Evolutionary conservation across 2,113 vertebrate genomes (phyloP), one percentile per base, ranked within the genome.

Genomic region (Alligator sinensis): DNA sequence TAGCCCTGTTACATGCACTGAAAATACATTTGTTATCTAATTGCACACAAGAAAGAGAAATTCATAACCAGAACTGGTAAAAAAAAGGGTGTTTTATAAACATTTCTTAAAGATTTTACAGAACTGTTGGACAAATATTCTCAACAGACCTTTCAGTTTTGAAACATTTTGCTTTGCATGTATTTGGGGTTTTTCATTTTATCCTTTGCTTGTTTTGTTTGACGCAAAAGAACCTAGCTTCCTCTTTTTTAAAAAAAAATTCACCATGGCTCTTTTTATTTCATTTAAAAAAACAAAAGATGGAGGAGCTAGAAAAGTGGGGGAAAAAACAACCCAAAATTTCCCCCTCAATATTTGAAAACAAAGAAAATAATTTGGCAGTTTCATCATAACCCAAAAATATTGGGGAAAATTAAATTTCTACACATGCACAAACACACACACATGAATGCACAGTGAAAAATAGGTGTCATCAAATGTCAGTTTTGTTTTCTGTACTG

Each of bases 161-260:
- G 17, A 57, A 74, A 78, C 54, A 64, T 24, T 24, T 5, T 80
- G 82, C 58, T 95, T 90, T 70, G 82, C 77, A 82, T 24, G n/a
- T n/a, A 75, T 78, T 91, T 77, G 60, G 25, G 27, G 91, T 87
- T 62, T 81, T 75, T 80, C 61, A 61, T 85, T 91, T 94, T 91
- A 80, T 80, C 90, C 79, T 76, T 15, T 54, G 80, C 62, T 84
- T 58, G 28, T 28, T 27, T 74, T 70, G 4, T 28, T 93, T 47
- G 47, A 47, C 9, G 47, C 47, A 24, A 72, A 72, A 72, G 24
- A 14, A 24, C 14, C 90, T 89, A 84, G 22, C 88, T 94, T 92
- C 86, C 74, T 93, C 79, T 4, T 38, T 38, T 38, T 38, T 5
- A 38, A 38, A 38, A 38, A 38, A 38, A 38, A 38, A 5, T 38